phyloP scores from a whole-genome alignment of 1,140 invertebrate genomes.

The Dinoponera quadriceps region DNA sequence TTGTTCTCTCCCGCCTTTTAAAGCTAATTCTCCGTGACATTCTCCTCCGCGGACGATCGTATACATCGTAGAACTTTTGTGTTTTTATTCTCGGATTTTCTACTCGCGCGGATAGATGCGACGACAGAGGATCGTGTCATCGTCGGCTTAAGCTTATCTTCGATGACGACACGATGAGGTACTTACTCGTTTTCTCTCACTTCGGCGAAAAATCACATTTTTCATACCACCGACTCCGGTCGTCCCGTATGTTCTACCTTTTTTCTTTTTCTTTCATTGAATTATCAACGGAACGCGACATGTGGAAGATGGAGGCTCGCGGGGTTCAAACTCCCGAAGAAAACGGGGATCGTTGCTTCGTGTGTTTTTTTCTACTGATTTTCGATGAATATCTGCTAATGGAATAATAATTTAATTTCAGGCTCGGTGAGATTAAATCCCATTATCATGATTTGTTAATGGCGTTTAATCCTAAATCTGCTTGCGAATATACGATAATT shows the following conservation, averaged over 20 bases:
- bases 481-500: background rate
- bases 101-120: background rate
- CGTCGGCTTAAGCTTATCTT: constrained; percentile 1
- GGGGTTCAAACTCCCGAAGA: constrained; percentile 2
- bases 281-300: constrained; percentile 3
- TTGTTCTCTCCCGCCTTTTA: background rate
- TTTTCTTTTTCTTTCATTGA: background rate
- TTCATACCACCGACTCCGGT: background rate
- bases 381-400: too few relatives aligned
- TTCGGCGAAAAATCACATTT: constrained; percentile 15
- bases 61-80: constrained; percentile 7
- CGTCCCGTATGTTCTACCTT: background rate
- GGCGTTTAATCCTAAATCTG: constrained; percentile 19
- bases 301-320: constrained; percentile 6
- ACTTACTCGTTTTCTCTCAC: constrained; percentile 13
- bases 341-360: background rate
- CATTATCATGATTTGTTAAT: constrained; percentile 16
- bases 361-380: too few relatives aligned
- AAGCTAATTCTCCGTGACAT: constrained; percentile 28
- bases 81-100: background rate
- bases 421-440: too few relatives aligned
- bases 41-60: constrained; percentile 21
- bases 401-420: too few relatives aligned
- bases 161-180: constrained; percentile 12
- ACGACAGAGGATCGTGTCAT: background rate